Evolutionary conservation across 2,113 vertebrate species (phyloP), one percentile per base, ranked within the genome.

Genomic region (Redunca redunca): DNA sequence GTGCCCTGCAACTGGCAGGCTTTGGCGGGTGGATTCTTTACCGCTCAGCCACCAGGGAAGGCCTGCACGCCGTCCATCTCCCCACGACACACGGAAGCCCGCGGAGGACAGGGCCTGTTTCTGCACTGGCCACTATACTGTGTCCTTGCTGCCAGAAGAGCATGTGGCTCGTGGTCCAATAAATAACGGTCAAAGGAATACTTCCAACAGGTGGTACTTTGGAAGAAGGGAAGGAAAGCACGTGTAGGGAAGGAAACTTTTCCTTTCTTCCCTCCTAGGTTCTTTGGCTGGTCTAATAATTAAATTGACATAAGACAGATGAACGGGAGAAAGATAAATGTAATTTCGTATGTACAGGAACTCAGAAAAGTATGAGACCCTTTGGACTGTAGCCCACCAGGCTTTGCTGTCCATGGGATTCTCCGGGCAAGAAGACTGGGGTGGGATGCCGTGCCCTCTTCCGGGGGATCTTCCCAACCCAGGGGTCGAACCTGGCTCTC

Each of bases 151-250:
- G 33, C 57, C 85, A 19, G 26, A 78, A 4, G 21, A 17, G 19
- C 7, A 6, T 7, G 4, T 11, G 55, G 40, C 13, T n/a, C 3
- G 2, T 8, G 1, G 26, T 36, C 83, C 53, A 19, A 26, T 7
- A 52, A 80, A 71, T 14, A 53, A 10, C 26, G 62, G 48, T n/a
- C 1, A 33, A 21, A 86, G 43, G 33, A 21, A 4, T 26, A 3
- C 36, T n/a, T 53, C 57, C 55, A 23, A 16, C 40, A 46, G 84
- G 84, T 1, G 26, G 40, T 16, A 33, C 50, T 67, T n/a, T 1
- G 40, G 30, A 46, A 57, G 57, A 85, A 86, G 6, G 43, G 19
- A 58, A 33, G 90, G 86, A 16, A 89, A 80, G 36, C 48, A 36
- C 64, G 64, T 1, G 10, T 7, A 13, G 17, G 48, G 48, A 46